Percentiles rank a stretch among this genome's conserved stretches.
Evolutionary conservation across 2,888 invertebrate genomes (phyloP).

Genomic region (Micoletzkya japonica): DNA sequence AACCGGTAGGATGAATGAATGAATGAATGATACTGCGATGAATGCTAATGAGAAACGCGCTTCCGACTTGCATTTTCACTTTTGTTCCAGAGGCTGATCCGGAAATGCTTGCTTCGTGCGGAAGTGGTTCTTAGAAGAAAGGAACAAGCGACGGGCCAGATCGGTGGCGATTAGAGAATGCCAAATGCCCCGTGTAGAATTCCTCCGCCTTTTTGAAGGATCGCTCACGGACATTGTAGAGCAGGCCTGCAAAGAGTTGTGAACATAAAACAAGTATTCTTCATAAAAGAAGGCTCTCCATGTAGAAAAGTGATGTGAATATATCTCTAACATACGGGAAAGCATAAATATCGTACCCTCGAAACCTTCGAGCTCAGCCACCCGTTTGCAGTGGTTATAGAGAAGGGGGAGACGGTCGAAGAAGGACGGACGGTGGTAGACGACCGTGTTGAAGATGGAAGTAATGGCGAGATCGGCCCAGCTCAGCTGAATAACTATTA

Average conservation of each 20-base stretch:
- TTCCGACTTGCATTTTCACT: no score
- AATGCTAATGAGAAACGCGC: no score
- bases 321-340: not conserved
- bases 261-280: not conserved
- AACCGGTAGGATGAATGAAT: no score
- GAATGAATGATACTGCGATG: not conserved
- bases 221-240: constrained; percentile 25
- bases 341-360: not conserved
- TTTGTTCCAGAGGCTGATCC: no score
- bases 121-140: not conserved
- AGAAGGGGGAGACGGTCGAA: constrained; percentile 23
- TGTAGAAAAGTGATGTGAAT: not conserved
- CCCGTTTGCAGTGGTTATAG: constrained; percentile 17
- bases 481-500: constrained; percentile 37
- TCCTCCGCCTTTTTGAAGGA: constrained; percentile 10
- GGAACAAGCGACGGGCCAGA: no score
- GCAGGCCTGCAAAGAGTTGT: constrained; percentile 13
- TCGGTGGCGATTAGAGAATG: no score
- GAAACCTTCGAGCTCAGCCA: constrained; percentile 9
- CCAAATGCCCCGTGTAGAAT: no score
- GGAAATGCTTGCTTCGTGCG: not conserved
- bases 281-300: not conserved
- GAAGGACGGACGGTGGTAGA: constrained; percentile 41
- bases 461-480: constrained; percentile 46
- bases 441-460: constrained; percentile 43